Percentiles rank a stretch among this genome's conserved stretches.
Conservation (phyloP, 2,113 vertebrate species). For the Origma solitaria region DNA sequence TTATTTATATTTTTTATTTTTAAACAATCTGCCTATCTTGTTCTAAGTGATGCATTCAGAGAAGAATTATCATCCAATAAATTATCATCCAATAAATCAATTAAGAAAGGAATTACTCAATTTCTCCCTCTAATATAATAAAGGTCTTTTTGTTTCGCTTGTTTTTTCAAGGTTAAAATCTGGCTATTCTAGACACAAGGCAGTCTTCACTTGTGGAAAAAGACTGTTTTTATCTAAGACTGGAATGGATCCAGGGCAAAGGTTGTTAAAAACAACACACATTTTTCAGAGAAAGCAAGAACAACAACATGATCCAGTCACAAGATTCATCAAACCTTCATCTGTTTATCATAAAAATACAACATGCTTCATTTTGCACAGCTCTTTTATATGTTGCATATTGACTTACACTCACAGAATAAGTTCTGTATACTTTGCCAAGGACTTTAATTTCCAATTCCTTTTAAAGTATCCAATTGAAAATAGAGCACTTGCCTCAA, state of each 20-base stretch:
- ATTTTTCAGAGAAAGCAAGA: neutral
- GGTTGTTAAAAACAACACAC: neutral
- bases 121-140: neutral
- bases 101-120: neutral
- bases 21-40: neutral
- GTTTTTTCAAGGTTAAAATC: neutral
- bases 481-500: constrained; percentile 2
- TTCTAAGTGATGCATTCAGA: neutral
- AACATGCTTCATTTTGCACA: neutral
- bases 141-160: neutral
- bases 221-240: neutral
- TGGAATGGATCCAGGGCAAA: neutral
- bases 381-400: neutral
- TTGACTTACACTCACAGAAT: neutral
- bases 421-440: neutral
- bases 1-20: neutral
- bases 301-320: neutral
- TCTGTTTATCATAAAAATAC: neutral
- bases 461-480: neutral
- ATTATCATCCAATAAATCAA: neutral
- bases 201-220: neutral
- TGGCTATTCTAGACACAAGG: neutral
- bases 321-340: neutral
- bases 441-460: neutral
- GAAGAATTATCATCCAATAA: neutral